phyloP scores from a whole-genome alignment of 2,888 invertebrate species.

The Drosophila pseudotalamancana region DNA sequence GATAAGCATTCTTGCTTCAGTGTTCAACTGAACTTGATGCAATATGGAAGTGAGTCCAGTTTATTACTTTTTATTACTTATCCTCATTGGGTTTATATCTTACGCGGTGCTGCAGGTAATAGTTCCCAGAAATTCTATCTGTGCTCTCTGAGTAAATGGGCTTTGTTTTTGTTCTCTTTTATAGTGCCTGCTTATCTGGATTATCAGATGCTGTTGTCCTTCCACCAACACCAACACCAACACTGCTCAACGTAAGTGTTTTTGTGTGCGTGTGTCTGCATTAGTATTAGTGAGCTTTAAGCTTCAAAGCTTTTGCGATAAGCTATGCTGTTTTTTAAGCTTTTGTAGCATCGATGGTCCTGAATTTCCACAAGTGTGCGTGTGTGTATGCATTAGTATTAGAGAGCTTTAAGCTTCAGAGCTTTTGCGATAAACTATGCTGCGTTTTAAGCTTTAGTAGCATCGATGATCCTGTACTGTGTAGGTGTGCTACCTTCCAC shows the following conservation, averaged over 20 bases:
- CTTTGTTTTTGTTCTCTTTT: neutral
- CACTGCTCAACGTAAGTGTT: slow-evolving; percentile 26
- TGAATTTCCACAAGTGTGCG: too few relatives aligned
- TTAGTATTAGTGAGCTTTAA: neutral
- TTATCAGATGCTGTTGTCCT: slow-evolving; percentile 33
- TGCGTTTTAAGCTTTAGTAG: slow-evolving; percentile 1
- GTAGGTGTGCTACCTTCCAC: neutral
- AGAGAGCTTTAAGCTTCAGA: neutral
- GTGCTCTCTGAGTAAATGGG: neutral
- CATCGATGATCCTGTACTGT: neutral
- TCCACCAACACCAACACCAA: neutral
- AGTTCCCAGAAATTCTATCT: neutral
- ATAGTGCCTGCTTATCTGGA: slow-evolving; percentile 54
- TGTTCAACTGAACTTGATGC: slow-evolving; percentile 46
- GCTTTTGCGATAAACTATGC: neutral
- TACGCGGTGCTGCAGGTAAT: slow-evolving; percentile 53
- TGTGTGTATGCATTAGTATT: neutral
- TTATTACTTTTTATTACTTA: slow-evolving; percentile 29
- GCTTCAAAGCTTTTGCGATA: neutral
- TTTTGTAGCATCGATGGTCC: too few relatives aligned
- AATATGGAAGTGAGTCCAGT: slow-evolving; percentile 47
- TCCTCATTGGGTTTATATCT: slow-evolving; percentile 47
- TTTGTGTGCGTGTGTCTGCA: neutral
- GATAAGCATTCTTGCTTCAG: slow-evolving; percentile 51
- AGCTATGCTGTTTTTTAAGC: neutral